Percentiles rank a stretch among this genome's conserved stretches.
Conservation (phyloP, 2,113 vertebrate species). For the Coptodon rendalli region DNA sequence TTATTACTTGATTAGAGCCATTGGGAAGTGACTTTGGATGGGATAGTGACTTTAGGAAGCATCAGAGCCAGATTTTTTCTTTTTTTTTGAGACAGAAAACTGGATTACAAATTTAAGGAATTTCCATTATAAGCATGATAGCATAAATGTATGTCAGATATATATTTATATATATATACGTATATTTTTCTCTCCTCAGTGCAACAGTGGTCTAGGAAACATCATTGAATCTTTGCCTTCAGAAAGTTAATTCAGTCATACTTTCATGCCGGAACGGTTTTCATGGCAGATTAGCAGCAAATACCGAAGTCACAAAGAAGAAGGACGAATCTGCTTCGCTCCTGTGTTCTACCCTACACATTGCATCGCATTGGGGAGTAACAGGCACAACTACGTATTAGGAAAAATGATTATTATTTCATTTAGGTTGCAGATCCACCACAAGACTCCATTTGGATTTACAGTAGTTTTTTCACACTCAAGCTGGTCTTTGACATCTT, state of each 20-base stretch:
- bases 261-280: constrained; percentile 9
- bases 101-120: constrained; percentile 5
- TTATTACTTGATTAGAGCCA: neutral
- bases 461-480: neutral
- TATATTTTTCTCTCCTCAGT: constrained; percentile 55
- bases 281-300: constrained; percentile 48
- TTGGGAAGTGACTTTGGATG: constrained; percentile 4
- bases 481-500: neutral
- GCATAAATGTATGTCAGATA: constrained; percentile 1
- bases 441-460: neutral
- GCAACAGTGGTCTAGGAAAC: constrained; percentile 56
- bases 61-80: neutral
- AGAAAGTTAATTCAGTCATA: neutral
- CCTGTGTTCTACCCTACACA: constrained; percentile 38
- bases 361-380: constrained; percentile 22
- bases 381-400: constrained; percentile 43
- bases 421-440: constrained; percentile 2
- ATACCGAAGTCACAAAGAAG: constrained; percentile 39
- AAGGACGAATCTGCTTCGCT: constrained; percentile 13
- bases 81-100: constrained; percentile 2
- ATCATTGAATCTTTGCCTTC: constrained; percentile 1
- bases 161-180: neutral
- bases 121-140: neutral
- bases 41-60: constrained; percentile 8
- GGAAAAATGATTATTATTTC: neutral